Evolutionary conservation across 2,113 vertebrate genomes (phyloP).

Genomic region (Crocuta crocuta): DNA sequence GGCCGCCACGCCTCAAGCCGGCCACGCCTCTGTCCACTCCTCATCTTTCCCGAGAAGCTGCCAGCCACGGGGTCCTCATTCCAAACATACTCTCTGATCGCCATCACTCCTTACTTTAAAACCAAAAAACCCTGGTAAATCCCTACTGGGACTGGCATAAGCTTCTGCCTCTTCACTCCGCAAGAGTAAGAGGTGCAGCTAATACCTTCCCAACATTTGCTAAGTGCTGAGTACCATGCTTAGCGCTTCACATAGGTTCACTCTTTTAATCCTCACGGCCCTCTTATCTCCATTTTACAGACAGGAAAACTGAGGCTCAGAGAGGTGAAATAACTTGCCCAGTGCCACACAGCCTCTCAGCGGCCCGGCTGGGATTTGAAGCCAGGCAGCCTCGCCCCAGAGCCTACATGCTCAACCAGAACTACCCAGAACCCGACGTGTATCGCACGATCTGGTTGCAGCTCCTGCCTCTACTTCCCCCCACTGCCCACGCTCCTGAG

Average conservation of each 20-base stretch:
- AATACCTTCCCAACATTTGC: fast-evolving
- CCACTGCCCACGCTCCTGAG: background rate
- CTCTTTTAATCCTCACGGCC: too few species aligned
- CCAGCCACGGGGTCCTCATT: background rate
- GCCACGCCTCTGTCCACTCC: background rate
- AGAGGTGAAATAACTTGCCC: background rate
- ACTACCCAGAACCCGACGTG: too few species aligned
- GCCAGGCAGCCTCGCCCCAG: background rate
- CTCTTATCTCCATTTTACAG: background rate
- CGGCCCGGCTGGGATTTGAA: background rate
- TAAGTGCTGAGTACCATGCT: fast-evolving
- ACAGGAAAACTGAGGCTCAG: background rate
- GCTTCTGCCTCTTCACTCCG: background rate
- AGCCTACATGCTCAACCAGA: background rate
- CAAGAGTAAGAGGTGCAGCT: background rate
- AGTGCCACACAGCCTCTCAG: background rate
- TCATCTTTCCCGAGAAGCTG: background rate
- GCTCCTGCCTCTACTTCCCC: background rate
- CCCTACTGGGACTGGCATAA: background rate
- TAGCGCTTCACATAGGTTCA: fast-evolving
- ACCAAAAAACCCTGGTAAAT: background rate
- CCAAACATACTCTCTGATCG: background rate
- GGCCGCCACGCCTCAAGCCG: background rate
- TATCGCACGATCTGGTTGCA: background rate
- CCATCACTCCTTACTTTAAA: background rate